Conservation (phyloP, 1,140 invertebrate genomes). For the Ylistrum balloti region DNA sequence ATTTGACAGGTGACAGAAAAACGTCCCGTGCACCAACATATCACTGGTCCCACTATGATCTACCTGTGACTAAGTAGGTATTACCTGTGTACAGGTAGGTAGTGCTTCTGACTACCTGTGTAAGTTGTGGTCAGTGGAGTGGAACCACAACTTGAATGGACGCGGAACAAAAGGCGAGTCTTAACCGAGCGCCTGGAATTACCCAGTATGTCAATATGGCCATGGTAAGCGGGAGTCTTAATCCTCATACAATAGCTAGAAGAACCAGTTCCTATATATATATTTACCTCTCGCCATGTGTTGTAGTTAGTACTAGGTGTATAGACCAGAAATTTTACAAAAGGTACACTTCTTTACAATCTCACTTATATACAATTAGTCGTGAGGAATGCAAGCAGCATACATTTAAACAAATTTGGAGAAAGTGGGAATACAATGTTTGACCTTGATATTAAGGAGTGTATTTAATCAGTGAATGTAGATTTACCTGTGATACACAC, state of each 20-base stretch:
- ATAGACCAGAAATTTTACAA: neutral
- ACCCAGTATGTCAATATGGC: conserved; percentile 7
- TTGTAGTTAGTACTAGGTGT: neutral
- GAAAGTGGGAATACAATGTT: neutral
- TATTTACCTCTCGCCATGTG: neutral
- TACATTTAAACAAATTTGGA: conserved; percentile 1
- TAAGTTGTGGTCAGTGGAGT: conserved; percentile 21
- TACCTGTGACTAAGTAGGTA: conserved; percentile 32
- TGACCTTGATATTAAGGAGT: conserved; percentile 15
- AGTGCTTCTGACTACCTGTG: neutral
- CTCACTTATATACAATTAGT: conserved; percentile 1
- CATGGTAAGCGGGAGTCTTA: neutral
- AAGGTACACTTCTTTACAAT: neutral
- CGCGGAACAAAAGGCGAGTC: conserved; percentile 30
- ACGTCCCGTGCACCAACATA: neutral
- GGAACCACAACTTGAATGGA: conserved; percentile 22
- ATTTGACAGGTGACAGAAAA: conserved; percentile 38
- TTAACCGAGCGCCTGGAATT: neutral
- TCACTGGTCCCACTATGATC: neutral
- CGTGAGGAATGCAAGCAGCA: neutral
- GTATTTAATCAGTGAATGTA: neutral
- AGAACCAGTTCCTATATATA: neutral
- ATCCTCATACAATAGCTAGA: neutral
- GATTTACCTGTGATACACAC: neutral
- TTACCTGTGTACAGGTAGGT: conserved; percentile 23